Percentiles rank a stretch among this genome's conserved stretches.
These are phyloP conservation scores for Cotesia typhae DNA, from an alignment of 1,140 invertebrate species.

Conservation along the genomic window DNA sequence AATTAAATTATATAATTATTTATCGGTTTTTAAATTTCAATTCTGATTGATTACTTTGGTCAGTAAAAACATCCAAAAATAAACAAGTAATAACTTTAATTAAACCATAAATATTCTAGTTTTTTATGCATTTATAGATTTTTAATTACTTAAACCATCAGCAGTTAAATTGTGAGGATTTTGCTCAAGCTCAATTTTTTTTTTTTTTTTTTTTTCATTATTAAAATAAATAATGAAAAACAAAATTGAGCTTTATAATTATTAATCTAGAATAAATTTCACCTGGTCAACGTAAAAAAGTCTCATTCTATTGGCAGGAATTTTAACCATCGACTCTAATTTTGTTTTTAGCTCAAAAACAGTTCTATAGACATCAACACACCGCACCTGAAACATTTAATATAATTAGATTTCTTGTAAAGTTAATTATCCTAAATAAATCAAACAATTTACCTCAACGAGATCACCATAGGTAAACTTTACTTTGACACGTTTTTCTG, in stretches of 20 bases:
- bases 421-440: neutral
- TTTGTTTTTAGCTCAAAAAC: constrained; percentile 82
- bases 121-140: too few relatives aligned
- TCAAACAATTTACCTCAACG: constrained; percentile 68
- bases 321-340: constrained; percentile 80
- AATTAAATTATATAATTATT: constrained; percentile 43
- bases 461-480: constrained; percentile 81
- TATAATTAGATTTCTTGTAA: neutral
- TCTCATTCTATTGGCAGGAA: constrained; percentile 83
- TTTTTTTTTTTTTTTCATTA: too few relatives aligned
- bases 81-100: too few relatives aligned
- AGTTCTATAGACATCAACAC: constrained; percentile 79
- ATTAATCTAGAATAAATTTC: neutral
- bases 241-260: constrained; percentile 17
- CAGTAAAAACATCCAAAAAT: too few relatives aligned
- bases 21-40: too few relatives aligned
- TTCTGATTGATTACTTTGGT: too few relatives aligned
- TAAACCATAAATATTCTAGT: too few relatives aligned
- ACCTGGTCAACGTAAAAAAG: constrained; percentile 86
- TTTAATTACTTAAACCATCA: too few relatives aligned
- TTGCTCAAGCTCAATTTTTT: too few relatives aligned
- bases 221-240: neutral
- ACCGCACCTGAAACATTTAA: constrained; percentile 65
- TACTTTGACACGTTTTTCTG: constrained; percentile 86
- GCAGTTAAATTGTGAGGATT: too few relatives aligned